These are phyloP conservation scores for Telmatochromis brichardi DNA, from an alignment of 2,113 vertebrate species.

Conservation along the genomic window DNA sequence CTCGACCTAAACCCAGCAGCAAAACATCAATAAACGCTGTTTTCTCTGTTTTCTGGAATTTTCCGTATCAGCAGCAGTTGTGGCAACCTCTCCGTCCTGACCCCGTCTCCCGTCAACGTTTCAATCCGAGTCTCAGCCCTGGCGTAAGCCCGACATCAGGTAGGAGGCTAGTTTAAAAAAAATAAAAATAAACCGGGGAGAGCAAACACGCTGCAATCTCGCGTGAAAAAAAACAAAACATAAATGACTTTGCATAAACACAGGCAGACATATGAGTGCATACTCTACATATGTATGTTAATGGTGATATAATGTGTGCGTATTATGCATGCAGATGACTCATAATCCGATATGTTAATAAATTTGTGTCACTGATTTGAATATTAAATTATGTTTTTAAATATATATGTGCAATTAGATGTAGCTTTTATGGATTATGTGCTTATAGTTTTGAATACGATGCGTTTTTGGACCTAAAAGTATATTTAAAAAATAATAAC, in stretches of 20 bases:
- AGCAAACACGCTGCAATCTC: neutral
- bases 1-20: neutral
- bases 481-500: neutral
- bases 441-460: neutral
- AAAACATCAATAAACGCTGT: neutral
- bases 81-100: neutral
- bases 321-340: neutral
- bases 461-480: neutral
- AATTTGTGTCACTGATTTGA: neutral
- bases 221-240: neutral
- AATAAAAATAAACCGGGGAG: neutral
- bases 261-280: neutral
- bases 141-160: neutral
- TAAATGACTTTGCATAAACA: neutral
- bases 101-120: neutral
- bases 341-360: neutral
- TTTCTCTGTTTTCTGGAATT: neutral
- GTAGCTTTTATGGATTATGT: neutral
- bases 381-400: neutral
- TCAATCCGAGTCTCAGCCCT: neutral
- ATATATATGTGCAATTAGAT: neutral
- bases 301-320: neutral
- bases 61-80: neutral
- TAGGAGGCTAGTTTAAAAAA: neutral
- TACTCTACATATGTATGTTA: neutral